A percentile compares a stretch with the other conserved stretches of the same genome.
Conservation (phyloP, 2,113 vertebrate genomes). For the Colinus virginianus region DNA sequence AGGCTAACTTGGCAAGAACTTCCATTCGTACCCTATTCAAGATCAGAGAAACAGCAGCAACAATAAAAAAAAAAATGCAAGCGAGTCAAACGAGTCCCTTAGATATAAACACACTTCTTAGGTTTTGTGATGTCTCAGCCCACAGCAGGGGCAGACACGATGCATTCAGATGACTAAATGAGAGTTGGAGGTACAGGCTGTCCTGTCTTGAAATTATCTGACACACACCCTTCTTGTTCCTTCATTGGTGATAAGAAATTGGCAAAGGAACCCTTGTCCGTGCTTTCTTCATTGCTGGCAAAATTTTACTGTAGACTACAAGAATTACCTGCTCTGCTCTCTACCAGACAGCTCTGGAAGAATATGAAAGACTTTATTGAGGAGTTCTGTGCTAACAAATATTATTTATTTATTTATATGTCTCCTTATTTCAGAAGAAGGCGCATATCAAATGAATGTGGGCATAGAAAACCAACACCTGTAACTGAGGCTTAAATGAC, state of each 20-base stretch:
- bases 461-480: neutral
- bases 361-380: neutral
- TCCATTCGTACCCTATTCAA: neutral
- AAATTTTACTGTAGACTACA: neutral
- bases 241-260: neutral
- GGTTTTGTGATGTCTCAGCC: neutral
- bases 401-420: neutral
- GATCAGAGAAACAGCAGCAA: neutral
- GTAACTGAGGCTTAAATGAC: neutral
- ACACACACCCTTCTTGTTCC: neutral
- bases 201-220: neutral
- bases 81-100: neutral
- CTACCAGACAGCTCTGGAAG: neutral
- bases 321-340: neutral
- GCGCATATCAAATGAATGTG: neutral
- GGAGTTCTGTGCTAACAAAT: neutral
- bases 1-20: neutral
- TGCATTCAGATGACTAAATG: neutral
- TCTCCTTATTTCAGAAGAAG: neutral
- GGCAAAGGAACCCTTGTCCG: neutral
- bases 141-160: neutral
- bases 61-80: neutral
- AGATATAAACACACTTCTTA: neutral
- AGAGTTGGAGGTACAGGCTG: neutral
- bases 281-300: neutral